Percentiles rank a stretch among this genome's conserved stretches.
Conservation (phyloP, 2,797 vertebrate species). For the Rhinichthys osculus region DNA sequence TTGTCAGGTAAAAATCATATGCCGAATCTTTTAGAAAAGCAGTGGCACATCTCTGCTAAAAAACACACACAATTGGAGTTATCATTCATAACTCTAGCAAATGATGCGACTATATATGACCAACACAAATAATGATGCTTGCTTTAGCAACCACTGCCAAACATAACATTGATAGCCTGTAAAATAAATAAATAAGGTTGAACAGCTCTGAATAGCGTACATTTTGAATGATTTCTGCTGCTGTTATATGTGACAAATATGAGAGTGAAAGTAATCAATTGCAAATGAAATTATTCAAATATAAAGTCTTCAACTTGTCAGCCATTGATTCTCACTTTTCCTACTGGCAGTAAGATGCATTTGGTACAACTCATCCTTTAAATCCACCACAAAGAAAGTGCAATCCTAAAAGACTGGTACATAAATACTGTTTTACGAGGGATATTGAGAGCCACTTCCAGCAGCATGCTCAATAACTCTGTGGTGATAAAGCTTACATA, state of each 20-base stretch:
- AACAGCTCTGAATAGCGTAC: not conserved
- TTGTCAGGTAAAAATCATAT: not conserved
- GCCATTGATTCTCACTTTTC: constrained; percentile 6
- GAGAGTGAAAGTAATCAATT: not conserved
- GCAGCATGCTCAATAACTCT: not conserved
- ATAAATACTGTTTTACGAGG: constrained; percentile 31
- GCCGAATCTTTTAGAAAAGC: not conserved
- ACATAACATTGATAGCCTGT: not conserved
- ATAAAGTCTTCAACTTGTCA: constrained; percentile 10
- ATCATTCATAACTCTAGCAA: not conserved
- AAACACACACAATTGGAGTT: not conserved
- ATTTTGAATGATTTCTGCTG: not conserved
- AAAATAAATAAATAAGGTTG: not conserved
- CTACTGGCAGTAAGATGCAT: constrained; percentile 14
- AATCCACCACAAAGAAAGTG: constrained; percentile 31
- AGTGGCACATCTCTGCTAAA: not conserved
- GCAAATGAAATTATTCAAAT: not conserved
- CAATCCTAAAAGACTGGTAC: constrained; percentile 16
- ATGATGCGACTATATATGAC: not conserved
- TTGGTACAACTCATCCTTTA: constrained; percentile 22
- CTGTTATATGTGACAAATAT: not conserved
- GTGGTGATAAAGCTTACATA: constrained; percentile 22
- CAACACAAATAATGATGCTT: not conserved
- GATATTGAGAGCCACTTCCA: constrained; percentile 16
- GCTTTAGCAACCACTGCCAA: not conserved